Evolutionary conservation across 2,113 vertebrate species (phyloP).

Genomic region (Lepus timidus): DNA sequence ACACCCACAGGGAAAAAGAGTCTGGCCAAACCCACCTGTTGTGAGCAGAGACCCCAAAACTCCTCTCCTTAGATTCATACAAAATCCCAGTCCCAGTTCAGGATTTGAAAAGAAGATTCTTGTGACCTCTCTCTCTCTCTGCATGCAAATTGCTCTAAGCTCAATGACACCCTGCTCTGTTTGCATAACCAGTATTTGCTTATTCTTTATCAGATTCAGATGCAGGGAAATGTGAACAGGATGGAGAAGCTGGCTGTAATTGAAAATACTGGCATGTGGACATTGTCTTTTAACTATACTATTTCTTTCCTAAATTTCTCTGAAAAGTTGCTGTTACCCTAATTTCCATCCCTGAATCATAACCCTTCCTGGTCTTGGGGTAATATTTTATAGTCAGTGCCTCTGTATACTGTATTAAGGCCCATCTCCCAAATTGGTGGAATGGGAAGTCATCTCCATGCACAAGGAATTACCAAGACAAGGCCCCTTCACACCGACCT

Average conservation of each 20-base stretch:
- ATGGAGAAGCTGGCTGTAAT: not conserved
- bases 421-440: not conserved
- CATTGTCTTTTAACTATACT: not conserved
- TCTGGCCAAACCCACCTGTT: not conserved
- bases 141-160: constrained; percentile 49
- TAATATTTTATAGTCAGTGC: not conserved
- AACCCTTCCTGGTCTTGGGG: not conserved
- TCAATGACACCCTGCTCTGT: constrained; percentile 45
- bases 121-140: not conserved
- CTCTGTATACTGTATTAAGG: not conserved
- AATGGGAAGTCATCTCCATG: not conserved
- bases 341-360: not conserved
- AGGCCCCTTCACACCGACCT: not conserved
- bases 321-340: not conserved
- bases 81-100: not conserved
- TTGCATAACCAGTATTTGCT: constrained; percentile 61
- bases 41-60: not conserved
- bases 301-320: not conserved
- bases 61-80: not conserved
- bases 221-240: constrained; percentile 24
- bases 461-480: not conserved
- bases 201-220: constrained; percentile 34
- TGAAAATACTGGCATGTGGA: not conserved
- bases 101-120: constrained; percentile 1
- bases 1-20: not conserved